Evolutionary conservation across 2,888 invertebrate genomes (phyloP).

Genomic region (Spatulosminthurus flaviceps): DNA sequence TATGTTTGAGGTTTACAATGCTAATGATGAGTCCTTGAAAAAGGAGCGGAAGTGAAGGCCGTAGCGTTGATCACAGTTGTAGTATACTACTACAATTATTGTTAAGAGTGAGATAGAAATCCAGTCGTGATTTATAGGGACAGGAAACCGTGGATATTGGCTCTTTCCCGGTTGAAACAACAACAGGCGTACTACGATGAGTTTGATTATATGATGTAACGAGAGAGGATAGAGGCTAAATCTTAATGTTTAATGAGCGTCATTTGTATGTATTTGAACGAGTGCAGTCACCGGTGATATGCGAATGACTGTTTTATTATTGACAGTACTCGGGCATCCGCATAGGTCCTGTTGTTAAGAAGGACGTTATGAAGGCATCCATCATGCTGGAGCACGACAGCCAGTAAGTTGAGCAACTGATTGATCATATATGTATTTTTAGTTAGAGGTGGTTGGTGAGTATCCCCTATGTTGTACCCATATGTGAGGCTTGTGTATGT

Average conservation of each 20-base stretch:
- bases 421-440: neutral
- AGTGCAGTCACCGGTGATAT: conserved; percentile 28
- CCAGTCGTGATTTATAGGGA: conserved; percentile 48
- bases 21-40: conserved; percentile 45
- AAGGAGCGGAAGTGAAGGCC: conserved; percentile 52
- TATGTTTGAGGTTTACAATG: conserved; percentile 3
- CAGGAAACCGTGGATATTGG: conserved; percentile 42
- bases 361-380: conserved; percentile 99
- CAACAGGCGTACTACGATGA: conserved; percentile 25
- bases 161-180: conserved; percentile 36
- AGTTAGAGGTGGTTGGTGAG: no score
- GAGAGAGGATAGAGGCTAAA: neutral
- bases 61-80: conserved; percentile 19
- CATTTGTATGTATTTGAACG: neutral
- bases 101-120: neutral
- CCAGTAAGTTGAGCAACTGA: conserved; percentile 74
- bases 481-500: neutral
- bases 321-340: conserved; percentile 93
- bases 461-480: no score
- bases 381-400: conserved; percentile 99
- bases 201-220: conserved; percentile 24
- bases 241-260: conserved; percentile 26
- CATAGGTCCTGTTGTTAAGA: conserved; percentile 98
- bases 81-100: neutral
- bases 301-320: conserved; percentile 66